Evolutionary conservation across 2,797 vertebrate genomes (phyloP).

Genomic region (Enteromius mattozi): DNA sequence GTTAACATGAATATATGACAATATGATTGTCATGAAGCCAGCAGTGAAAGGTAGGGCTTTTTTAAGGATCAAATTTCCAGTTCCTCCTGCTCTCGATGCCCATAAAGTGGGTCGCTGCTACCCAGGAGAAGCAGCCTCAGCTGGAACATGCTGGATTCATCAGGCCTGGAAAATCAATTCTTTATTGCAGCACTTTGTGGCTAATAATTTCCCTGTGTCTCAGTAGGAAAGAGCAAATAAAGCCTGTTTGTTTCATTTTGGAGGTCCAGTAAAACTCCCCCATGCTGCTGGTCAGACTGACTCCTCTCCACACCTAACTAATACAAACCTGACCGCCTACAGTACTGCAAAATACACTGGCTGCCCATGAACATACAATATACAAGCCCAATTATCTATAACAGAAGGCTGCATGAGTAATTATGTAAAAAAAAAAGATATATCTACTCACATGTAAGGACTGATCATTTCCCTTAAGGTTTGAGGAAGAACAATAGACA

Average conservation of each 20-base stretch:
- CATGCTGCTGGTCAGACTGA: slow-evolving; percentile 55
- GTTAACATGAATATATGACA: slow-evolving; percentile 69
- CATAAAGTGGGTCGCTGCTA: slow-evolving; percentile 59
- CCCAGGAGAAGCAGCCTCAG: slow-evolving; percentile 70
- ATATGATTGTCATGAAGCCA: slow-evolving; percentile 70
- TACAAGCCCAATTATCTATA: background rate
- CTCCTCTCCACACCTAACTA: slow-evolving; percentile 49
- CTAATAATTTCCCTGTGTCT: slow-evolving; percentile 75
- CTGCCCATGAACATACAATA: slow-evolving; percentile 47
- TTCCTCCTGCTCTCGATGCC: slow-evolving; percentile 58
- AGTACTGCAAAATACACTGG: slow-evolving; percentile 47
- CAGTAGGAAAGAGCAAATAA: slow-evolving; percentile 73
- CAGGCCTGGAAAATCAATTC: slow-evolving; percentile 72
- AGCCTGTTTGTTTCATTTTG: slow-evolving; percentile 72
- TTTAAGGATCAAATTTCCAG: slow-evolving; percentile 71
- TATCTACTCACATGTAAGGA: background rate
- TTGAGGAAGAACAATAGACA: slow-evolving; percentile 22
- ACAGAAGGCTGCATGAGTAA: slow-evolving; percentile 2
- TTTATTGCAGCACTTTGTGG: slow-evolving; percentile 74
- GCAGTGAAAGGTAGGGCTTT: slow-evolving; percentile 65
- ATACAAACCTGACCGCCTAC: slow-evolving; percentile 52
- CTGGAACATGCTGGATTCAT: slow-evolving; percentile 76
- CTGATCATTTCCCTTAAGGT: background rate
- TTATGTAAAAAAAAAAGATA: background rate
- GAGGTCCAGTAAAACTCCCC: slow-evolving; percentile 68